phyloP scores from a whole-genome alignment of 1,140 invertebrate species.

The Steinernema feltiae region DNA sequence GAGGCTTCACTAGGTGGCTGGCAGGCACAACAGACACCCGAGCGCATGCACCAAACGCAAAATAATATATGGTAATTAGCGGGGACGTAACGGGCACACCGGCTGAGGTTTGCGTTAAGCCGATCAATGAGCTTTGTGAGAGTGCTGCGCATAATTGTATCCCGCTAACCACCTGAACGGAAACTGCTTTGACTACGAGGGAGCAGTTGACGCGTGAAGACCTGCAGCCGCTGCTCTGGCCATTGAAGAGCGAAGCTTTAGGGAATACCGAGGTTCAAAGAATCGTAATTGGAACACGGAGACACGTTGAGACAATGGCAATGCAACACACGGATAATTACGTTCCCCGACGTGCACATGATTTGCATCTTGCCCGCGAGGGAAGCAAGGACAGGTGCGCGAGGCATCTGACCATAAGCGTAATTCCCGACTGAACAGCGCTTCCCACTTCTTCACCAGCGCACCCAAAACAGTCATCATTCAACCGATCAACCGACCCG shows the following conservation, averaged over 20 bases:
- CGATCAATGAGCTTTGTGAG: conserved; percentile 1
- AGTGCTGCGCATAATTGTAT: neutral
- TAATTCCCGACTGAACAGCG: neutral
- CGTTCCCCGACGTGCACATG: neutral
- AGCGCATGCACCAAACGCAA: neutral
- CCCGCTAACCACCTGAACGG: neutral
- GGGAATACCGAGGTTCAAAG: neutral
- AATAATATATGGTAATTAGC: conserved; percentile 15
- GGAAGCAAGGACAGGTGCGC: neutral
- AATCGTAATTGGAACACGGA: neutral
- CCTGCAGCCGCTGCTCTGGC: no score
- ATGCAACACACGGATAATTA: neutral
- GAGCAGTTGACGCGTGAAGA: neutral
- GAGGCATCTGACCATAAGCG: neutral
- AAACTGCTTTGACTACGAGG: neutral
- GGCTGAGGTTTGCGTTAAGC: conserved; percentile 14
- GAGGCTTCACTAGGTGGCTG: neutral
- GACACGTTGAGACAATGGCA: neutral
- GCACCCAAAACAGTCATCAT: neutral
- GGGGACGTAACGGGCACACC: conserved; percentile 9
- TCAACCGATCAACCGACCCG: neutral
- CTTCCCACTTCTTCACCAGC: neutral
- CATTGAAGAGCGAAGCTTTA: neutral
- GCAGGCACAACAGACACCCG: neutral
- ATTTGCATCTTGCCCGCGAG: neutral